A percentile compares a stretch with the other conserved stretches of the same genome.
Conservation (phyloP, 2,888 invertebrate species). For the Eupithecia exiguata region DNA sequence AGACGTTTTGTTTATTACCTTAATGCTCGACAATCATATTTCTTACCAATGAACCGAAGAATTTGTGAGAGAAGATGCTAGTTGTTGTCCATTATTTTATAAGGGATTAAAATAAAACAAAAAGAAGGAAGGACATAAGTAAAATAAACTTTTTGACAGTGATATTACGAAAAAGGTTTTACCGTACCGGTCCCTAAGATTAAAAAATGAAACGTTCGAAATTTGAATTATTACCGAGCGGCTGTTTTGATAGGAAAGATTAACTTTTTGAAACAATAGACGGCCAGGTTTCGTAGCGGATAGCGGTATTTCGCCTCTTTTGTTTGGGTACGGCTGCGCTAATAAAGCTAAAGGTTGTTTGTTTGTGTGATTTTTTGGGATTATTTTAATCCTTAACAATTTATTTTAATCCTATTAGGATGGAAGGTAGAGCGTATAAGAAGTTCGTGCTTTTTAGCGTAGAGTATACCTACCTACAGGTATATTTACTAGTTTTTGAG, state of each 20-base stretch:
- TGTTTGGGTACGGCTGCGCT: conserved; percentile 38
- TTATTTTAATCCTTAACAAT: conserved; percentile 40
- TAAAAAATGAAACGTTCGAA: conserved; percentile 5
- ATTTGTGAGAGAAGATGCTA: neutral
- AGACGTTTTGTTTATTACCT: neutral
- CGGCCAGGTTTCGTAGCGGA: neutral
- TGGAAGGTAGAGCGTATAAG: conserved; percentile 12
- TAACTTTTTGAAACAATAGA: conserved; percentile 27
- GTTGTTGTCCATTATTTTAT: neutral
- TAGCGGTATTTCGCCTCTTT: conserved; percentile 34
- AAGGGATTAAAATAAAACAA: neutral
- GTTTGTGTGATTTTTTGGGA: conserved; percentile 42
- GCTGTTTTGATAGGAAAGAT: conserved; percentile 17
- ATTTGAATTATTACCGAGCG: conserved; percentile 16
- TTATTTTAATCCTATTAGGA: conserved; percentile 37
- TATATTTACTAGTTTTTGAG: neutral
- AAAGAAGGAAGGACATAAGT: neutral
- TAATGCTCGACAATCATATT: neutral
- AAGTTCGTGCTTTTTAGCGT: neutral
- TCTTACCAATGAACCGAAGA: neutral
- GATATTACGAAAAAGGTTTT: neutral
- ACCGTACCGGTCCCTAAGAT: neutral
- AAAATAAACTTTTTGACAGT: neutral
- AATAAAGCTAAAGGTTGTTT: conserved; percentile 42
- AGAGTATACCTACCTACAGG: neutral